These are phyloP conservation scores for Elgonia sp. DNA, from an alignment of 2,888 invertebrate genomes.

Conservation along the genomic window DNA sequence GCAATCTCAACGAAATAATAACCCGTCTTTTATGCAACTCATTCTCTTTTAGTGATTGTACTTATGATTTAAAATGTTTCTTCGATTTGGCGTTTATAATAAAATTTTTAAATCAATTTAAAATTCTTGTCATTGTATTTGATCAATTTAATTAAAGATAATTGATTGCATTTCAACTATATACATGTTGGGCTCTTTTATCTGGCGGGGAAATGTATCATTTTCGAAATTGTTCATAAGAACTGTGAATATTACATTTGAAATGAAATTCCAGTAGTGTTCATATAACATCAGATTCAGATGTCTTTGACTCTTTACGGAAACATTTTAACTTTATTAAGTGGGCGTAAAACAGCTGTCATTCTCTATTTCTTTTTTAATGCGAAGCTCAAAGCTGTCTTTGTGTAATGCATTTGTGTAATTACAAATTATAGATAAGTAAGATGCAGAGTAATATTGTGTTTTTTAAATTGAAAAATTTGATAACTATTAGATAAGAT, in stretches of 20 bases:
- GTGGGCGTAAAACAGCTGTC: not conserved
- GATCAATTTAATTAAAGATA: too few species aligned
- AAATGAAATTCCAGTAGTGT: not conserved
- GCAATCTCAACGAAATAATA: too few species aligned
- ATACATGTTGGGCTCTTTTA: not conserved
- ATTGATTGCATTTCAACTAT: not conserved
- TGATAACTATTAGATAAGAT: too few species aligned
- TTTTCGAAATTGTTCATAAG: not conserved
- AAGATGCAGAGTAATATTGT: too few species aligned
- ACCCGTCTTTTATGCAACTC: not conserved
- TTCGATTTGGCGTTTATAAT: not conserved
- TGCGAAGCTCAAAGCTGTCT: too few species aligned
- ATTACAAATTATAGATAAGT: too few species aligned
- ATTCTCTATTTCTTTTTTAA: too few species aligned
- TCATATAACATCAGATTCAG: not conserved
- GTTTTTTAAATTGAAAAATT: too few species aligned
- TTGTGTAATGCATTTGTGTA: too few species aligned
- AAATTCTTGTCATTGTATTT: not conserved
- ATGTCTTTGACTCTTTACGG: not conserved
- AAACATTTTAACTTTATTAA: conserved; percentile 9
- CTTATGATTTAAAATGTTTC: not conserved
- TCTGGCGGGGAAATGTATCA: not conserved
- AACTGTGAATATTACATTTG: conserved; percentile 10
- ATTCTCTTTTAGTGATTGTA: not conserved
- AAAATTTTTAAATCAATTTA: conserved; percentile 15